phyloP scores from a whole-genome alignment of 53 echinoderm and acorn worm species.

The Zoroaster sp. region DNA sequence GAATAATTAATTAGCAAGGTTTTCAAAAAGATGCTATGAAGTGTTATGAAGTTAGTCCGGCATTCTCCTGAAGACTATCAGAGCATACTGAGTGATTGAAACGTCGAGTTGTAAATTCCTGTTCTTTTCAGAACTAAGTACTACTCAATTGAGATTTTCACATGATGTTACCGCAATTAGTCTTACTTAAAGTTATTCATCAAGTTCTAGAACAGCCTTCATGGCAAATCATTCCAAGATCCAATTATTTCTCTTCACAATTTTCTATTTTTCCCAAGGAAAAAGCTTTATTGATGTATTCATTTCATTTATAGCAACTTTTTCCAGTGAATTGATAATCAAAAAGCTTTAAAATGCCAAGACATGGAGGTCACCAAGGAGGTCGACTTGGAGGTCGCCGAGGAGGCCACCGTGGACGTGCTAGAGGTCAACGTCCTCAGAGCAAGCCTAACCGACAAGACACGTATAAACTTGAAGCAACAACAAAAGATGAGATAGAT shows the following conservation, averaged over 20 bases:
- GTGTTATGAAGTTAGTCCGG: too few species aligned
- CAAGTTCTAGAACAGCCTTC: too few species aligned
- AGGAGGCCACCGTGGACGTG: not conserved
- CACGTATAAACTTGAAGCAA: not conserved
- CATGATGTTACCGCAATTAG: too few species aligned
- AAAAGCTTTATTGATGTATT: not conserved
- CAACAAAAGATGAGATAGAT: constrained; percentile 3
- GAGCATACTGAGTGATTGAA: too few species aligned
- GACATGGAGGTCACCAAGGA: not conserved
- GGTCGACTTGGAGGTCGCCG: not conserved
- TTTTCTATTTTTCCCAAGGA: not conserved
- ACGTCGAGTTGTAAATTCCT: too few species aligned
- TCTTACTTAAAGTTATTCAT: too few species aligned
- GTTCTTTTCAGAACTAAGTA: too few species aligned
- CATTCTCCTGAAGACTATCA: too few species aligned
- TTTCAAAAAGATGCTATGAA: too few species aligned
- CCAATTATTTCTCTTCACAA: not conserved
- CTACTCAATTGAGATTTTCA: not conserved
- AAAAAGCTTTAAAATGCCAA: not conserved
- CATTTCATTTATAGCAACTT: not conserved
- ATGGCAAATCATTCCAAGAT: not conserved
- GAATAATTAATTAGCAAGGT: too few species aligned
- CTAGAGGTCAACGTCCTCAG: not conserved
- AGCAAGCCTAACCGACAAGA: not conserved
- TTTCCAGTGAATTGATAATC: not conserved